Base-by-base conservation (phyloP, 1,140 invertebrate genomes). In the Micrasema minimum region DNA sequence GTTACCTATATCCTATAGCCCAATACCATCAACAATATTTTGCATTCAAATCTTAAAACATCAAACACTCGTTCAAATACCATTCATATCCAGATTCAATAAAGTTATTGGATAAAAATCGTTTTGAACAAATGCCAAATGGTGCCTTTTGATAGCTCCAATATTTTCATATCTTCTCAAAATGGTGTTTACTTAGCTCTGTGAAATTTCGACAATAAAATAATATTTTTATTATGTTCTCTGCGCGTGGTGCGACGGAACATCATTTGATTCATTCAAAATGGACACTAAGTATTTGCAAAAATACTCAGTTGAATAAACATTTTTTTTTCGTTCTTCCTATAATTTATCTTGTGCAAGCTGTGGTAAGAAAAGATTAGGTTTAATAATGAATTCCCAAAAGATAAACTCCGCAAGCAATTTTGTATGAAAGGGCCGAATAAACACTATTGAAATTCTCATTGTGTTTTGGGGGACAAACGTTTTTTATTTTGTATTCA, bases 391-490 rank as follows among this genome's bases (percentile, higher is more conserved):
- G 67, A 69, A 71, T 65, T 18, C 62, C 61, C 62, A 57, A 71
- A 71, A 65, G 61, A 71, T 71, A 66, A 57, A 71, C 69, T 66
- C 61, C 31, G 61, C 26, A 48, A 62, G 69, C 69, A 66, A 71
- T 71, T 71, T 70, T 66, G 41, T 55, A 45, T 65, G 46, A 65
- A 71, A 71, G 41, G 62, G 55, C n/a, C 26, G 62, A 71, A 71
- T 66, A 71, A 71, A 71, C 69, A 66, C 69, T 62, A 70, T 70
- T 53, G 57, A 70, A 70, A 70, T 64, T 57, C 45, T 31, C 51
- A 71, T 71, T 71, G 48, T 66, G 23, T 18, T 22, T 35, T 16
- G 18, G 61, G 50, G 69, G 51, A 45, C 38, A 45, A 62, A 18
- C 41, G 5, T 69, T n/a, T 69, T 70, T 70, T 64, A 53, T 70